Conservation (phyloP, 2,888 invertebrate species). For the Eucriotettix oculatus region DNA sequence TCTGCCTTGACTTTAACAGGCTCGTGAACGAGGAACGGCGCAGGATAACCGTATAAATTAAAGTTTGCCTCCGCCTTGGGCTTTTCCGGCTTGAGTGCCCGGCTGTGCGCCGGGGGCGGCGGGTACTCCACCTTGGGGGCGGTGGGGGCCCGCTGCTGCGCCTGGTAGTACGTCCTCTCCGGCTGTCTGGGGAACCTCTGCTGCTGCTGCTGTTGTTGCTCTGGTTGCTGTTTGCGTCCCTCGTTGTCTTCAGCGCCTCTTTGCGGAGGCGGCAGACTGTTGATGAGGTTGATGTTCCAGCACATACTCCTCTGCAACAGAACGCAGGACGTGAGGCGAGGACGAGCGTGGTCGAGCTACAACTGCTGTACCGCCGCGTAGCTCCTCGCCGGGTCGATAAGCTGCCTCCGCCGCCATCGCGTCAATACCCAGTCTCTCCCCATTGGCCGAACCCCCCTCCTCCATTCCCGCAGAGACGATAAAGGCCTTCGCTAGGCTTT, state of each 20-base stretch:
- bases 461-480: no score
- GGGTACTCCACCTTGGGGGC: constrained; percentile 29
- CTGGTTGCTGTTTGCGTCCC: constrained; percentile 6
- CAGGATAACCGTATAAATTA: constrained; percentile 46
- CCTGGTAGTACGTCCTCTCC: constrained; percentile 15
- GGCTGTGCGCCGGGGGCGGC: constrained; percentile 28
- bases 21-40: no score
- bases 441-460: no score
- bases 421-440: no score
- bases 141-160: constrained; percentile 23
- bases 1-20: no score
- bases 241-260: constrained; percentile 1
- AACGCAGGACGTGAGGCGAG: no score
- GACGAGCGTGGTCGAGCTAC: no score
- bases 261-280: constrained; percentile 20
- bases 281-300: constrained; percentile 20
- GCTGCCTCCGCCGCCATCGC: no score
- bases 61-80: constrained; percentile 54
- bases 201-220: constrained; percentile 4
- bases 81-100: constrained; percentile 18
- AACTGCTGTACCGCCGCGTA: no score
- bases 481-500: no score
- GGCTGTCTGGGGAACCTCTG: no score
- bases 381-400: no score
- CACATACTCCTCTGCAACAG: constrained; percentile 13